phyloP scores from a whole-genome alignment of 2,888 invertebrate species.

The Tachystola acroxantha region DNA sequence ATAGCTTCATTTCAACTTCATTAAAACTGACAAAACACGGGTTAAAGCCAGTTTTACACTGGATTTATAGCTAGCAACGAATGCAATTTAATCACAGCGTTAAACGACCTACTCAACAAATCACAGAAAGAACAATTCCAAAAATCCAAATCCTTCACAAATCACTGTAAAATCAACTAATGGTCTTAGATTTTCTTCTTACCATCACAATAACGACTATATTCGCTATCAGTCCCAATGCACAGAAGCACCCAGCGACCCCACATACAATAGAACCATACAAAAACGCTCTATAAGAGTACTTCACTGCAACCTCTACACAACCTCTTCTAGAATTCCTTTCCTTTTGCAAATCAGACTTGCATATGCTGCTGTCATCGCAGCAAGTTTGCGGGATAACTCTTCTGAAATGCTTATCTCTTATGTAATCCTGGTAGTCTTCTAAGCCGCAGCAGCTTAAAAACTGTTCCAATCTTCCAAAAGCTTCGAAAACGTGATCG shows the following conservation, averaged over 20 bases:
- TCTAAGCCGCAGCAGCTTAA: conserved; percentile 35
- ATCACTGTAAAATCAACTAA: background rate
- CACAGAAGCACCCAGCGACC: background rate
- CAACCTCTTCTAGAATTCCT: conserved; percentile 9
- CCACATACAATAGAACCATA: background rate
- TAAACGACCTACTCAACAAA: no score
- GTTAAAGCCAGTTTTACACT: no score
- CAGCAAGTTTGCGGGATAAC: conserved; percentile 38
- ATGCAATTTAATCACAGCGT: no score
- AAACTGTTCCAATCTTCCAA: conserved; percentile 33
- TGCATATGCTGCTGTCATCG: no score
- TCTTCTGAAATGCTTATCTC: conserved; percentile 9
- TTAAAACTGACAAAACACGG: no score
- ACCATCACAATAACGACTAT: background rate
- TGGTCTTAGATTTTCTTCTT: background rate
- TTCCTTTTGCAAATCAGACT: conserved; percentile 3
- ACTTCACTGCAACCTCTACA: conserved; percentile 10
- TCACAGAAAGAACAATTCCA: no score
- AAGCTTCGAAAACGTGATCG: conserved; percentile 24
- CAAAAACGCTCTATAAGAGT: conserved; percentile 11
- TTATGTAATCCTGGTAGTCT: conserved; percentile 25
- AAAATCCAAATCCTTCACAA: no score
- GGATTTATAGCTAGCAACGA: no score
- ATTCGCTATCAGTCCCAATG: background rate
- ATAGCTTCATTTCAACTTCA: no score